These are phyloP conservation scores for Cricetomys ansorgei DNA, from an alignment of 2,113 vertebrate genomes.

Conservation along the genomic window DNA sequence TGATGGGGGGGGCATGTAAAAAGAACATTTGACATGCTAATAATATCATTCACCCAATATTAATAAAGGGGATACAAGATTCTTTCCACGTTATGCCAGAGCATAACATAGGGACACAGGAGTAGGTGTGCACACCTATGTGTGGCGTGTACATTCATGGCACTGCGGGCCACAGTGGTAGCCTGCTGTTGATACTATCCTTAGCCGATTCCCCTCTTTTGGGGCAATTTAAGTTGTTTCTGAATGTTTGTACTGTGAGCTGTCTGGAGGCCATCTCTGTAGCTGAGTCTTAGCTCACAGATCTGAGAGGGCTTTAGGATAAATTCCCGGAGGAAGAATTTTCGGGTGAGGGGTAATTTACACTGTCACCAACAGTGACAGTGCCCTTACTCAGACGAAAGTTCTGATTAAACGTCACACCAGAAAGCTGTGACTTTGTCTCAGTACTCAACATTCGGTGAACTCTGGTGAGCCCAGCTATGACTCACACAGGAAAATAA, in stretches of 20 bases:
- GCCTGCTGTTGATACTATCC: background rate
- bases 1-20: background rate
- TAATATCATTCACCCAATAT: background rate
- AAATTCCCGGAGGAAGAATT: conserved; percentile 48
- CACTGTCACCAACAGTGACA: conserved; percentile 55
- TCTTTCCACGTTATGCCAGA: background rate
- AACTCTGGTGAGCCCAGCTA: conserved; percentile 43
- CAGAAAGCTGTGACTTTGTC: conserved; percentile 30
- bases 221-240: background rate
- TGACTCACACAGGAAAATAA: conserved; percentile 52
- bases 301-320: conserved; percentile 10
- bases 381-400: conserved; percentile 52
- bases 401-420: conserved; percentile 49
- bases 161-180: background rate
- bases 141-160: background rate
- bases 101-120: background rate
- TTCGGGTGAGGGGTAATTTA: conserved; percentile 62
- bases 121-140: accelerated
- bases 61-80: background rate
- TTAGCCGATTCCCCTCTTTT: background rate
- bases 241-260: conserved; percentile 24
- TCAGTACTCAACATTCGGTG: conserved; percentile 8
- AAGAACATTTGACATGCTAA: background rate
- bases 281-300: conserved; percentile 1
- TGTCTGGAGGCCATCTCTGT: background rate